Conservation (phyloP, 1,140 invertebrate species). For the Laupala kohalensis region DNA sequence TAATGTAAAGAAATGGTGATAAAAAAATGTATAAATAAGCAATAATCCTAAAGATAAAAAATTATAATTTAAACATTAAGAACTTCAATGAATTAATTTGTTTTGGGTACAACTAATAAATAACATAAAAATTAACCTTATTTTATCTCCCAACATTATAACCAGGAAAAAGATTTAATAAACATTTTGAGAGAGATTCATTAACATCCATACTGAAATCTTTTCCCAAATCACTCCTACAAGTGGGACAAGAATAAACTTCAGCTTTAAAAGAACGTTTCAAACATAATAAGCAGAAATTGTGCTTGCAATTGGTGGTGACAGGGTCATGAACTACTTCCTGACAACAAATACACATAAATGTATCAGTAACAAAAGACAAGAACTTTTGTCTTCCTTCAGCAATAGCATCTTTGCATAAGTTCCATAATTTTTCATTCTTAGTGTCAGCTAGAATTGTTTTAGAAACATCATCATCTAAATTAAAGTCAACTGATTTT, state of each 20-base stretch:
- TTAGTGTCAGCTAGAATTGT: conserved; percentile 41
- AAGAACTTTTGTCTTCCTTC: conserved; percentile 48
- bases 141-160: conserved; percentile 40
- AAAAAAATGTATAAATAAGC: too few species aligned
- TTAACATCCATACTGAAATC: conserved; percentile 40
- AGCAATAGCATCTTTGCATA: conserved; percentile 32
- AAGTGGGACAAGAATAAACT: conserved; percentile 51
- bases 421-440: conserved; percentile 56
- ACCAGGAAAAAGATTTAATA: conserved; percentile 45
- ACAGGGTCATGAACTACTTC: conserved; percentile 58
- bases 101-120: too few species aligned
- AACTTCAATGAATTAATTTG: too few species aligned
- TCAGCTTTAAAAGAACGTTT: conserved; percentile 52
- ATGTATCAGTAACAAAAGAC: conserved; percentile 47
- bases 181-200: conserved; percentile 34
- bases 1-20: too few species aligned
- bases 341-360: conserved; percentile 70
- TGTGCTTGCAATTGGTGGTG: conserved; percentile 62
- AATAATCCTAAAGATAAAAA: too few species aligned
- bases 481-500: conserved; percentile 31
- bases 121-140: too few species aligned
- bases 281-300: conserved; percentile 58
- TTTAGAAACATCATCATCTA: conserved; percentile 34
- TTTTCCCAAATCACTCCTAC: conserved; percentile 45
- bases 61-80: too few species aligned